These are phyloP conservation scores for Meloidogyne chitwoodi DNA, from an alignment of 1,140 invertebrate species.

Conservation along the genomic window DNA sequence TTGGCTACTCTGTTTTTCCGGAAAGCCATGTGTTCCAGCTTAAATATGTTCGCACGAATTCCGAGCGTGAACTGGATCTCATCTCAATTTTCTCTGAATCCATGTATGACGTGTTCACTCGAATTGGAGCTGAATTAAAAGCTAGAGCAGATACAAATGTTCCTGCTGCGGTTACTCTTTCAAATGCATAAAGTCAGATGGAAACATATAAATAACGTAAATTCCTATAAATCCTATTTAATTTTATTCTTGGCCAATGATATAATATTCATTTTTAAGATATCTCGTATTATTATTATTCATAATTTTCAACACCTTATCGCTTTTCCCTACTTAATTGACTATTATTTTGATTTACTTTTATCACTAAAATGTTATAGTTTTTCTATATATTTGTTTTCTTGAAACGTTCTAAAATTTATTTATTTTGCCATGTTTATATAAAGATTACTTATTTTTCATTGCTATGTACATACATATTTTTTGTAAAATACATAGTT, in stretches of 20 bases:
- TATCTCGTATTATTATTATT: background rate
- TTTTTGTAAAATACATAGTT: no score
- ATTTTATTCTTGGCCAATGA: background rate
- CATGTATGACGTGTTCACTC: slow-evolving; percentile 40
- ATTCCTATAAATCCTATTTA: background rate
- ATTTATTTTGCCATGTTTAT: background rate
- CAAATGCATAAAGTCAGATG: no score
- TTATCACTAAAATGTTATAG: background rate
- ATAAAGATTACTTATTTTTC: background rate
- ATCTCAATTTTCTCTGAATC: slow-evolving; percentile 40
- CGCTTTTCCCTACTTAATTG: background rate
- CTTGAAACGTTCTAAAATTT: background rate
- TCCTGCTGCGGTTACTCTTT: background rate
- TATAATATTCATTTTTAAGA: background rate
- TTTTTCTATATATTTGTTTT: background rate
- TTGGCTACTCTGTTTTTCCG: slow-evolving; percentile 23
- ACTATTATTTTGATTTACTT: background rate
- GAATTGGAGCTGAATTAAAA: slow-evolving; percentile 24
- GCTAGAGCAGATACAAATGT: background rate
- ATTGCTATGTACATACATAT: no score
- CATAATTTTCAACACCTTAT: background rate
- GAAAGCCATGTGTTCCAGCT: slow-evolving; percentile 29
- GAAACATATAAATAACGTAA: background rate
- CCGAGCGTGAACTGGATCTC: background rate
- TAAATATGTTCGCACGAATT: slow-evolving; percentile 16